Conservation (phyloP, 2,113 vertebrate genomes). For the Geococcyx californianus region DNA sequence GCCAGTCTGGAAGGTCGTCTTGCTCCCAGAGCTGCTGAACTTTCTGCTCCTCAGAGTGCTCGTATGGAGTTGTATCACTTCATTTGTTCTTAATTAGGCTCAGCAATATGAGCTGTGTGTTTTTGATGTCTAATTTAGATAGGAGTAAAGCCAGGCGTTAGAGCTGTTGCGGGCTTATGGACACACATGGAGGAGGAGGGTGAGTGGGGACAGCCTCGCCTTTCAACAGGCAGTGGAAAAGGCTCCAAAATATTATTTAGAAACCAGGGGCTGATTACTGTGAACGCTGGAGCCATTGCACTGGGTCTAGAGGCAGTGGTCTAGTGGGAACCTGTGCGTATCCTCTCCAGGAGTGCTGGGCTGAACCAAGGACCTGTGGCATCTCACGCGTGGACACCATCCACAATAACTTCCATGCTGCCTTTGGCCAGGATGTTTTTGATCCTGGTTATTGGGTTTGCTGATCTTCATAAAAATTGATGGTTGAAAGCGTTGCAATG, state of each 20-base stretch:
- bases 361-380: fast-evolving
- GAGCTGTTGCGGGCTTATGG: not conserved
- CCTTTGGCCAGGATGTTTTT: not conserved
- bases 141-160: not conserved
- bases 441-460: not conserved
- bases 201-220: not conserved
- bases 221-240: not conserved
- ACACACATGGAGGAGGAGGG: no score
- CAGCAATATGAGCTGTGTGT: not conserved
- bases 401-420: not conserved
- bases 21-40: not conserved
- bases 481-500: no score
- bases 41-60: not conserved
- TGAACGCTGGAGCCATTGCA: fast-evolving
- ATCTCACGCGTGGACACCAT: fast-evolving
- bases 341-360: not conserved
- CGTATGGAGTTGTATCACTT: not conserved
- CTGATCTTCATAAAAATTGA: no score
- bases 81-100: slow-evolving; percentile 42
- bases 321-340: not conserved
- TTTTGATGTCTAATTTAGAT: slow-evolving; percentile 1
- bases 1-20: not conserved
- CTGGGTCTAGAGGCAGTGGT: fast-evolving
- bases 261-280: not conserved
- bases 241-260: not conserved